A percentile compares a stretch with the other conserved stretches of the same genome.
Evolutionary conservation across 2,797 vertebrate genomes (phyloP).

Genomic region (Chiropotes sagulatus): DNA sequence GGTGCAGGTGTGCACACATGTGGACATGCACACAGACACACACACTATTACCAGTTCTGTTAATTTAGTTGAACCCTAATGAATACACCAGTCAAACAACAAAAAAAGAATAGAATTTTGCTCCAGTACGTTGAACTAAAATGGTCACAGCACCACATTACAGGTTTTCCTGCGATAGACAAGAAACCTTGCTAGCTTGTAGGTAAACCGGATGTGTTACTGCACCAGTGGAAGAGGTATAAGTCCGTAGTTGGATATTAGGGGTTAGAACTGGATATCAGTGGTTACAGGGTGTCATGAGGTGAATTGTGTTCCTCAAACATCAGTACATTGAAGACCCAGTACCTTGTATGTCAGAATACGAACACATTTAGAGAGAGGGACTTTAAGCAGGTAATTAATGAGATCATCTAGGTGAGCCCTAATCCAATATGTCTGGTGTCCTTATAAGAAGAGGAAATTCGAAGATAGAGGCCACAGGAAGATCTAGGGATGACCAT

Average conservation of each 20-base stretch:
- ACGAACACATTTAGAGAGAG: background rate
- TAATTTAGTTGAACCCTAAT: background rate
- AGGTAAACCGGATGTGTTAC: background rate
- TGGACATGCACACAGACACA: background rate
- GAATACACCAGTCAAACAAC: background rate
- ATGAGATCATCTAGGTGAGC: background rate
- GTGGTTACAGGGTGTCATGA: background rate
- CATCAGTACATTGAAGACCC: background rate
- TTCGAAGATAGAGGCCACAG: background rate
- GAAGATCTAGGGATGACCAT: background rate
- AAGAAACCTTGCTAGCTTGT: background rate
- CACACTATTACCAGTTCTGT: background rate
- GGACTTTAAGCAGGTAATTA: background rate
- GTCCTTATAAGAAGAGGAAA: background rate
- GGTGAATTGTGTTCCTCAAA: background rate
- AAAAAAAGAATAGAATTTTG: background rate
- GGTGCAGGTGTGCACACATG: background rate
- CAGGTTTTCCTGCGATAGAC: background rate
- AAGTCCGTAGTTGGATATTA: background rate
- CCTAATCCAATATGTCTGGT: background rate
- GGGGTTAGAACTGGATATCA: background rate
- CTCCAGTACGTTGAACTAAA: background rate
- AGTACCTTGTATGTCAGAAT: background rate
- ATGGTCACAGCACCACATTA: background rate
- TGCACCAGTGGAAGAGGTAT: rapidly evolving